These are phyloP conservation scores for Maccullochella peelii DNA, from an alignment of 2,113 vertebrate species.

Conservation along the genomic window DNA sequence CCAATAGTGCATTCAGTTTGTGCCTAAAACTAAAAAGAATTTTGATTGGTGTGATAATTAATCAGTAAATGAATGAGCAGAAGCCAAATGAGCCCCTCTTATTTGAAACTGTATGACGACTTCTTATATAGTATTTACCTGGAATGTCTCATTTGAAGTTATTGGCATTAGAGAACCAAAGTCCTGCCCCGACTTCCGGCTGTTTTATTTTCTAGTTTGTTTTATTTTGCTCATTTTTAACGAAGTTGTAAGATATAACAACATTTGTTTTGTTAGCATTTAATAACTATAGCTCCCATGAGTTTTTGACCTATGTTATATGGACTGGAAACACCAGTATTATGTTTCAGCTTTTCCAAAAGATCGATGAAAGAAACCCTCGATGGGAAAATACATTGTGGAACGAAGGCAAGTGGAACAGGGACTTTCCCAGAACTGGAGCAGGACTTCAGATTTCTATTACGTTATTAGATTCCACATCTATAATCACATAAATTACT, in stretches of 20 bases:
- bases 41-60: background rate
- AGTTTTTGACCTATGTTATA: background rate
- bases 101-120: background rate
- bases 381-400: background rate
- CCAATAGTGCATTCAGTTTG: background rate
- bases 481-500: background rate
- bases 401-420: background rate
- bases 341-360: slow-evolving; percentile 4
- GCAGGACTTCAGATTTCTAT: background rate
- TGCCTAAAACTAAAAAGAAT: background rate
- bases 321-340: background rate
- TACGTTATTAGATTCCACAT: background rate
- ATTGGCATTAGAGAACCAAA: background rate
- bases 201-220: background rate
- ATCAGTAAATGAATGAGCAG: background rate
- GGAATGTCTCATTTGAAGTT: background rate
- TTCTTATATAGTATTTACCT: background rate
- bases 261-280: background rate
- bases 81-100: background rate
- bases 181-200: background rate
- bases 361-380: background rate
- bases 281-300: background rate
- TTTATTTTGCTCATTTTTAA: background rate
- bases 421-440: background rate
- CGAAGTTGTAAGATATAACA: background rate